Evolutionary conservation across 1,140 invertebrate genomes (phyloP).

Genomic region (Thaumetopoea pityocampa): DNA sequence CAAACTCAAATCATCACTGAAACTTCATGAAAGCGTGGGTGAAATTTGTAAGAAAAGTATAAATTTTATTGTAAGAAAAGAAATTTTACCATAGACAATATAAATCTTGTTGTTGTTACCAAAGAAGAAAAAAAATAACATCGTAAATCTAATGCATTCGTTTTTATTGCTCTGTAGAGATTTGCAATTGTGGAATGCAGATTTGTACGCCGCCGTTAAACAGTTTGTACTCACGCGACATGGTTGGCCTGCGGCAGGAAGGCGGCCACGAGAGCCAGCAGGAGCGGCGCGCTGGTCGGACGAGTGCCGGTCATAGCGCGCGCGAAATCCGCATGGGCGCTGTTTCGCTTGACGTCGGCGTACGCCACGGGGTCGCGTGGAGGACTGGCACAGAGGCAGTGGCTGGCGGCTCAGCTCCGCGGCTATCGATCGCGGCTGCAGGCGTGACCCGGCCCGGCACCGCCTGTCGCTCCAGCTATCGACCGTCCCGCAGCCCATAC

Average conservation of each 20-base stretch:
- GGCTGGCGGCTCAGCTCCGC: slow-evolving; percentile 22
- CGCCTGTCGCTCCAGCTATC: slow-evolving; percentile 51
- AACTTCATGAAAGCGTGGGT: no score
- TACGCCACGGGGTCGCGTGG: slow-evolving; percentile 40
- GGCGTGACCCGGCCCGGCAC: slow-evolving; percentile 50
- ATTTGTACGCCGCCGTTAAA: not conserved
- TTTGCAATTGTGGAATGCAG: slow-evolving; percentile 22
- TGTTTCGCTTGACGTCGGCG: slow-evolving; percentile 25
- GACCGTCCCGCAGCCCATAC: slow-evolving; percentile 46
- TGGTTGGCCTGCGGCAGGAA: slow-evolving; percentile 54
- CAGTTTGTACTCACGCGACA: slow-evolving; percentile 58
- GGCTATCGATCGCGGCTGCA: slow-evolving; percentile 40
- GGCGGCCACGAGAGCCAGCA: slow-evolving; percentile 48
- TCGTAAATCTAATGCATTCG: slow-evolving; percentile 27
- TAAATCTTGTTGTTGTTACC: not conserved
- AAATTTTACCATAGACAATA: not conserved
- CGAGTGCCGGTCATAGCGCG: slow-evolving; percentile 53
- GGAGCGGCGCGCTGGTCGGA: slow-evolving; percentile 48
- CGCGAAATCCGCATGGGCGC: slow-evolving; percentile 34
- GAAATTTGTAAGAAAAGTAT: no score
- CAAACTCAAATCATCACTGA: no score
- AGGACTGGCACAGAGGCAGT: slow-evolving; percentile 37
- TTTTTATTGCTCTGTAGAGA: slow-evolving; percentile 22
- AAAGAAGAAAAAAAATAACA: slow-evolving; percentile 4
- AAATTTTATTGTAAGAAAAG: no score